Percentiles rank a stretch among this genome's conserved stretches.
Conservation (phyloP, 2,797 vertebrate genomes). For the Meriones psammophilus region DNA sequence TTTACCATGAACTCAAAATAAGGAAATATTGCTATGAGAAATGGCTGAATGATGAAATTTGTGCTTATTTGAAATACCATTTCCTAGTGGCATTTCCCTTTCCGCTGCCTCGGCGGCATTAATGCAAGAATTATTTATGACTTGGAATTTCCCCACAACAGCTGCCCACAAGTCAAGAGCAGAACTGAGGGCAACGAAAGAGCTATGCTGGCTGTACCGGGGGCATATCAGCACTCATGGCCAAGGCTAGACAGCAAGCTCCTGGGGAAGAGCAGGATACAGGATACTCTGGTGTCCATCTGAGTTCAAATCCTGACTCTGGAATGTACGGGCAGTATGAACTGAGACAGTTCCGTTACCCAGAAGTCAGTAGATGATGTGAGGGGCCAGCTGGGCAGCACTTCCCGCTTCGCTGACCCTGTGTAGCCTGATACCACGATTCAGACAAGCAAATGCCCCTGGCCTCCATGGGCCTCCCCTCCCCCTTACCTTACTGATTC, state of each 20-base stretch:
- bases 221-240: not conserved
- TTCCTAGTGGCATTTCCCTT: constrained; percentile 80
- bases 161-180: constrained; percentile 63
- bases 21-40: constrained; percentile 67
- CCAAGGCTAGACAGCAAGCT: too few relatives aligned
- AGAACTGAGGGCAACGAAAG: constrained; percentile 43
- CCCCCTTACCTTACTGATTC: not conserved
- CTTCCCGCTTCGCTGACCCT: not conserved
- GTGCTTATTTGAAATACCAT: constrained; percentile 76
- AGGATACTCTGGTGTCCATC: fast-evolving
- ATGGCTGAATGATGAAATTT: constrained; percentile 67
- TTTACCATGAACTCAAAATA: constrained; percentile 63
- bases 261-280: not conserved
- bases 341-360: not conserved
- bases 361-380: not conserved
- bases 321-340: not conserved
- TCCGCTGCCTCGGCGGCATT: constrained; percentile 34
- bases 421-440: fast-evolving
- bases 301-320: not conserved
- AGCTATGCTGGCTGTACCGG: not conserved
- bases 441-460: not conserved
- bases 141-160: constrained; percentile 65
- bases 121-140: constrained; percentile 75
- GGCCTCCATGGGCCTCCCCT: not conserved
- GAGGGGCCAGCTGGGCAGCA: not conserved